Base-by-base conservation (phyloP, 2,113 vertebrate genomes). In the Sardina pilchardus region DNA sequence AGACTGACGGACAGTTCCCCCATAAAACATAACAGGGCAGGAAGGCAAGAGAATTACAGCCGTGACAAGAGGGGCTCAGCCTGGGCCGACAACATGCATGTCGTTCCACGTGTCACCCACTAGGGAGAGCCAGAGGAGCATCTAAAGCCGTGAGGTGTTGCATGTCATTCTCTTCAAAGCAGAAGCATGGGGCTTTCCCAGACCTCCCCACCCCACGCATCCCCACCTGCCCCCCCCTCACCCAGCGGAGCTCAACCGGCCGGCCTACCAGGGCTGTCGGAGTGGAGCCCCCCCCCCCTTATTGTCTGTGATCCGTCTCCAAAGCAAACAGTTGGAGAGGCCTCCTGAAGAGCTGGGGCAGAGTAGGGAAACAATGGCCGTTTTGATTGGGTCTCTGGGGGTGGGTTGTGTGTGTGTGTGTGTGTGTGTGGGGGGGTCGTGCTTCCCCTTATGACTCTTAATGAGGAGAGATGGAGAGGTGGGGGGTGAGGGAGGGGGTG, bases 311-410 rank as follows among this genome's bases (percentile, higher is more conserved):
- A 86, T 86, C 85, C 36, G 59, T 84, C 82, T 84, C 78, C 87
- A 89, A 89, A 87, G 59, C 87, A 89, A 89, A 88, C 78, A 89
- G 21, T 87, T 59, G 82, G 63, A 10, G 63, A 67, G 63, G 63
- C 63, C 63, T 67, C 53, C 81, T 63, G 63, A 78, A 63, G 6
- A 48, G 19, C 48, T 59, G 82, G 67, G 14, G 59, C 34, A 84
- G 45, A 50, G 71, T 21, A 43, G 34, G 1, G 9, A 84, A 6
- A 78, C 85, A 83, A 75, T 83, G 81, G 24, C 50, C 53, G 82
- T 83, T 86, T 86, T 83, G 39, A 71, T 84, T 83, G 81, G 81
- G 83, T 86, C 82, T 45, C 81, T 78, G 44, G 30, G 47, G 30
- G 48, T 44, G 78, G 81, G 82, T 81, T 53, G 82, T 81, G 21